Percentiles rank a stretch among this genome's conserved stretches.
These are phyloP conservation scores for Candoia aspera DNA, from an alignment of 2,113 vertebrate genomes.

Conservation along the genomic window DNA sequence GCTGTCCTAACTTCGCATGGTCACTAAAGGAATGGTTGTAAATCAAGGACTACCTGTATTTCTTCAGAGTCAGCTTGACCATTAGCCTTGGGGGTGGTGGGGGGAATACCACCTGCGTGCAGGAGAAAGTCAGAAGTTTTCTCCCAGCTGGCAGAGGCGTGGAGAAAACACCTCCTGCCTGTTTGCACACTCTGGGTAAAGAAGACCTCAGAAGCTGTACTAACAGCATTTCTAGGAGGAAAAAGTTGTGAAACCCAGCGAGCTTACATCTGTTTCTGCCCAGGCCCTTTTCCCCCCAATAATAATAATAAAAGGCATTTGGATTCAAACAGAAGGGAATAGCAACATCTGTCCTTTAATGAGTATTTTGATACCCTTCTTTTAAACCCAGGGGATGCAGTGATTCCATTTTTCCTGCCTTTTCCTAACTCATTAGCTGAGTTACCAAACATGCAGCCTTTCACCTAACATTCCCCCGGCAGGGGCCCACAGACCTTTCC, in stretches of 20 bases:
- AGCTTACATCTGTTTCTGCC: rapidly evolving
- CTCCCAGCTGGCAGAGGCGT: too few relatives aligned
- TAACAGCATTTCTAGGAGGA: constrained; percentile 9
- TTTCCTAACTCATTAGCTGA: not conserved
- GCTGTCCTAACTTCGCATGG: too few relatives aligned
- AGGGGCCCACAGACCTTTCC: not conserved
- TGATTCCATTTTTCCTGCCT: not conserved
- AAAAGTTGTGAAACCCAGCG: not conserved
- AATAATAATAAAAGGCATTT: constrained; percentile 3
- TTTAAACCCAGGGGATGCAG: not conserved
- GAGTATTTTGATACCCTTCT: constrained; percentile 14
- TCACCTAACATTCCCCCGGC: not conserved
- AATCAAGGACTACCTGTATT: too few relatives aligned
- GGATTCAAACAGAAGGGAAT: constrained; percentile 12
- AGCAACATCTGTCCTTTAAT: constrained; percentile 31
- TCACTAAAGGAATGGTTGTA: too few relatives aligned
- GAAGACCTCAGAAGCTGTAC: not conserved
- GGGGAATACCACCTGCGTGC: too few relatives aligned
- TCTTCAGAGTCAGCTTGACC: too few relatives aligned
- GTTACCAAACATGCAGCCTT: not conserved
- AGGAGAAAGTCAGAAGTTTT: not conserved
- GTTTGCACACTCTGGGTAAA: not conserved
- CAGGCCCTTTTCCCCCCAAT: not conserved
- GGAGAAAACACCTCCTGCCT: not conserved
- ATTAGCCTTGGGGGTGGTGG: too few relatives aligned